These are phyloP conservation scores for Lates japonicus DNA, from an alignment of 2,797 vertebrate species.

Conservation along the genomic window DNA sequence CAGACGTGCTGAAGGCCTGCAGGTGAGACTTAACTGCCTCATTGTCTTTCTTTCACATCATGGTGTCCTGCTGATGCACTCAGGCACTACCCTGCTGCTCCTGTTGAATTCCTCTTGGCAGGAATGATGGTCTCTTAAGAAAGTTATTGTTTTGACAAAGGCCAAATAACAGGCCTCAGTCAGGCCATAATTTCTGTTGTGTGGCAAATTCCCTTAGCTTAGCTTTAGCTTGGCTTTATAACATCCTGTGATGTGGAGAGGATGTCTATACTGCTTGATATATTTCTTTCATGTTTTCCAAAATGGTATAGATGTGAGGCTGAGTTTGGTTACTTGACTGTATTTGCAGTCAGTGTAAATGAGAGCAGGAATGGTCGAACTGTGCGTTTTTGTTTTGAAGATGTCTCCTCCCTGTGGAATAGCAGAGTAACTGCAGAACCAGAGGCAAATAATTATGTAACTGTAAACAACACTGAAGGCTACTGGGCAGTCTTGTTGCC, in stretches of 20 bases:
- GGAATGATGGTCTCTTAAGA: background rate
- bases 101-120: background rate
- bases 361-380: background rate
- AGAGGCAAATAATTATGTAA: constrained; percentile 66
- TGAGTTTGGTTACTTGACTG: background rate
- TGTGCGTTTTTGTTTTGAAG: constrained; percentile 46
- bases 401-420: constrained; percentile 75
- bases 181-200: background rate
- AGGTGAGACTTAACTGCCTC: constrained; percentile 86
- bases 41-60: background rate
- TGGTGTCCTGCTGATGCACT: background rate
- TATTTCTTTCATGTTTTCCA: background rate
- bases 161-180: background rate
- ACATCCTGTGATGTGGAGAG: background rate
- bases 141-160: background rate
- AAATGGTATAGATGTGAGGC: background rate
- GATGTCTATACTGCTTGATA: background rate
- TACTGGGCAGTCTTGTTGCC: constrained; percentile 72
- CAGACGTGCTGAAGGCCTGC: constrained; percentile 97
- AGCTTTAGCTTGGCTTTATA: background rate
- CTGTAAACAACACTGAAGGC: constrained; percentile 60
- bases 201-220: background rate
- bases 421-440: constrained; percentile 50
- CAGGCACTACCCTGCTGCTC: background rate
- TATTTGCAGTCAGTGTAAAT: background rate